Evolutionary conservation across 2,888 invertebrate species (phyloP).

Genomic region (Tribolium freemani): DNA sequence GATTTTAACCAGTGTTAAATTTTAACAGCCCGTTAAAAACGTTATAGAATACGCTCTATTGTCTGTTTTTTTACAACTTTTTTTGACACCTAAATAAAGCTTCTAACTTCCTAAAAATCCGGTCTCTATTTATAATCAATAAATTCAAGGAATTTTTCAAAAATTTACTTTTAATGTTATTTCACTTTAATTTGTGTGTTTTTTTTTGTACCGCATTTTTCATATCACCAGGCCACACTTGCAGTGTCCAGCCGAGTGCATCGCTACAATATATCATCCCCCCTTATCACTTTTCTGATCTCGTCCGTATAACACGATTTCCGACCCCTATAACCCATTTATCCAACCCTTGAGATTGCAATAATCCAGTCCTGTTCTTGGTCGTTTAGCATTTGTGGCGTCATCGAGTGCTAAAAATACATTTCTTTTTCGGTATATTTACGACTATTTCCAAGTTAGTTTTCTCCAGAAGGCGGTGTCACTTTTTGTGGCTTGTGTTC

Average conservation of each 20-base stretch:
- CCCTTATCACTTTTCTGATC: background rate
- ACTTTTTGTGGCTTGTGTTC: conserved; percentile 26
- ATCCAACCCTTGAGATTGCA: background rate
- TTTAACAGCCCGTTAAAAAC: too few relatives aligned
- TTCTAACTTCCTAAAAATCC: too few relatives aligned
- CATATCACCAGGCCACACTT: too few relatives aligned
- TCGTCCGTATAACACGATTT: background rate
- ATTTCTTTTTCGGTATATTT: background rate
- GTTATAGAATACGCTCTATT: too few relatives aligned
- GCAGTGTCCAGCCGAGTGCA: background rate
- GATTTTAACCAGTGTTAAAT: too few relatives aligned
- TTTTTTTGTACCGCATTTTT: too few relatives aligned
- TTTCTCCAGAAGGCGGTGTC: conserved; percentile 22
- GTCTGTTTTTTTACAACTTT: too few relatives aligned
- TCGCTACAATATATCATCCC: background rate
- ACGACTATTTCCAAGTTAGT: background rate
- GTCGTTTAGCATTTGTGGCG: background rate
- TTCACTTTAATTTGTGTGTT: too few relatives aligned
- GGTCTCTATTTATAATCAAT: too few relatives aligned
- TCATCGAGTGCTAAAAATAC: background rate
- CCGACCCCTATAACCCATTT: background rate
- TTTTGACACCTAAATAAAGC: too few relatives aligned
- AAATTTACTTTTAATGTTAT: too few relatives aligned
- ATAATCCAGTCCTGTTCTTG: background rate
- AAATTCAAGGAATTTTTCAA: too few relatives aligned